Evolutionary conservation across 2,888 invertebrate species (phyloP).

Genomic region (Pterostichus niger): DNA sequence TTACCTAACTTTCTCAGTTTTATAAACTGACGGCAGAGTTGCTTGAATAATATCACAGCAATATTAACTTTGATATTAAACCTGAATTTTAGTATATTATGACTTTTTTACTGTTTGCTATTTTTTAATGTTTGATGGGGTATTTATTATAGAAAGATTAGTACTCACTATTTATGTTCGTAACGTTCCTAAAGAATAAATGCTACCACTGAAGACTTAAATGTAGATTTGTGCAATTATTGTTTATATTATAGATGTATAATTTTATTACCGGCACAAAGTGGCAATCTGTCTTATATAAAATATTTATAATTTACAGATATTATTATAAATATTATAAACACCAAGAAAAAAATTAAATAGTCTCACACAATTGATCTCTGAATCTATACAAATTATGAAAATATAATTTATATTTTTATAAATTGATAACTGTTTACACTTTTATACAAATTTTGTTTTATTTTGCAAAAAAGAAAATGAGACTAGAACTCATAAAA

Average conservation of each 20-base stretch:
- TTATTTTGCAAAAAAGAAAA: conserved; percentile 32
- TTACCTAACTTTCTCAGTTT: conserved; percentile 32
- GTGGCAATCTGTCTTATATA: conserved; percentile 41
- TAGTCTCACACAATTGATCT: conserved; percentile 50
- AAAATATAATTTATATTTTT: conserved; percentile 53
- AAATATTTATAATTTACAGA: conserved; percentile 45
- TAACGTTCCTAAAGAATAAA: conserved; percentile 32
- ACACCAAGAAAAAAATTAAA: conserved; percentile 32
- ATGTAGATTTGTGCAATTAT: conserved; percentile 37
- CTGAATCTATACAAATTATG: conserved; percentile 15
- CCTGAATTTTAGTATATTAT: conserved; percentile 39
- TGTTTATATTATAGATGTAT: conserved; percentile 35
- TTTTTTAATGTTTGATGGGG: conserved; percentile 48
- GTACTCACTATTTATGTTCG: conserved; percentile 44
- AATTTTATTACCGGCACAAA: conserved; percentile 36
- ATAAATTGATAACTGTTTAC: conserved; percentile 48
- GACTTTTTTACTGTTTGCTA: conserved; percentile 45
- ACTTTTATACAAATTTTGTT: conserved; percentile 41
- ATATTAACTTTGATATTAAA: conserved; percentile 51
- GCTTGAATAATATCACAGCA: conserved; percentile 52
- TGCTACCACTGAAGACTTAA: conserved; percentile 52
- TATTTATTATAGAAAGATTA: conserved; percentile 46
- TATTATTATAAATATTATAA: conserved; percentile 36
- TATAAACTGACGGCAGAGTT: conserved; percentile 48
- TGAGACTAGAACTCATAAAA: conserved; percentile 30